Base-by-base conservation (phyloP, 2,113 vertebrate species). In the Xiphophorus maculatus region DNA sequence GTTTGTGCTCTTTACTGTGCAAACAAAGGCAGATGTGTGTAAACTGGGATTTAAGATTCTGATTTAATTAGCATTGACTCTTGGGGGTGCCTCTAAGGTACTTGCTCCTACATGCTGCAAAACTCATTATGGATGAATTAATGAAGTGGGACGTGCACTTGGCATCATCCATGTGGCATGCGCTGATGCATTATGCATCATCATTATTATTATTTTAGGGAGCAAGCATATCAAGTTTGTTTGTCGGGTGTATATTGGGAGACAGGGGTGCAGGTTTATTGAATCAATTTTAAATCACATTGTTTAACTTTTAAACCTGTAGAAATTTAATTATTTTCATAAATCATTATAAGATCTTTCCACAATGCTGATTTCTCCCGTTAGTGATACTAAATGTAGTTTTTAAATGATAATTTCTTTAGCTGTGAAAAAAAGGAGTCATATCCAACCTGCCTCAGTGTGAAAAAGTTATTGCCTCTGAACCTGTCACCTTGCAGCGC, bases 121-220 rank as follows among this genome's bases (percentile, higher is more conserved):
- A 91, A 89, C 92, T 93, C 92, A 93, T 93, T 93, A 93, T 91
- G 90, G 90, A 83, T 91, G 91, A 93, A 92, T 92, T 92, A 94
- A 93, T 94, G 91, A 92, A 91, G 90, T 85, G 88, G 91, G 90
- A 89, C 82, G 89, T 89, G 75, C 90, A 82, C 80, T 91, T 90
- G 89, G 89, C 88, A 85, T 87, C 88, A 89, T 88, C 83, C 86
- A 71, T 89, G 79, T 90, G 89, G 83, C 87, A 82, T 81, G 81
- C 80, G 74, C 85, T 87, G 78, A 92, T 92, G 91, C 90, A 93
- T 93, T 89, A 93, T 93, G 88, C 63, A 93, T 92, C 89, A 75
- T 88, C 83, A 67, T 81, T 83, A 84, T 87, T 79, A 87, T 88
- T 86, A 86, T 85, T 89, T 91, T 80, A 83, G 76, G 77, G 81